These are phyloP conservation scores for Circaetus cinerascens DNA, from an alignment of 2,113 vertebrate species.

Conservation along the genomic window DNA sequence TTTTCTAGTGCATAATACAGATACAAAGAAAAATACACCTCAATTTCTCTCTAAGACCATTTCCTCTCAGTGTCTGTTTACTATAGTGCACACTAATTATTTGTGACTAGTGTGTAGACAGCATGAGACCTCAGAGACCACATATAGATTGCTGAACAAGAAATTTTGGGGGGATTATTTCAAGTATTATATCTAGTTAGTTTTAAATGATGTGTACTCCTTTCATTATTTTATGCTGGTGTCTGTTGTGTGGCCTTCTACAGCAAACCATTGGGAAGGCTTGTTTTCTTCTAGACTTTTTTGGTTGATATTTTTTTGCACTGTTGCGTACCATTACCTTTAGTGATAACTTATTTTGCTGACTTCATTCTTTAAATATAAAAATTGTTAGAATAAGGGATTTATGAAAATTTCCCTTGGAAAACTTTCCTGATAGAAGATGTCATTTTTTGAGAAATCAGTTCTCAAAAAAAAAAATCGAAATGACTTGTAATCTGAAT, in stretches of 20 bases:
- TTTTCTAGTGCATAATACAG: background rate
- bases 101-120: background rate
- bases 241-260: background rate
- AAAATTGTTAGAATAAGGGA: background rate
- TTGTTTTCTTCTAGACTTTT: background rate
- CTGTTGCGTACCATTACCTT: background rate
- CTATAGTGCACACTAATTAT: background rate
- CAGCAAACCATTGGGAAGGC: background rate
- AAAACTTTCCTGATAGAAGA: background rate
- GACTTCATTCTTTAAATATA: background rate
- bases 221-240: background rate
- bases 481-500: background rate
- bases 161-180: background rate
- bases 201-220: background rate
- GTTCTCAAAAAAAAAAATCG: background rate
- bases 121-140: background rate
- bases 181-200: background rate
- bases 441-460: background rate
- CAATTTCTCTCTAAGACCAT: background rate
- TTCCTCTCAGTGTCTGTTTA: background rate
- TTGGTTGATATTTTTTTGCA: background rate
- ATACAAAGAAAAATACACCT: background rate
- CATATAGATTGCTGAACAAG: background rate
- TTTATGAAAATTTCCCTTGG: background rate
- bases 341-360: background rate